These are phyloP conservation scores for Poecilia velifera DNA, from an alignment of 2,797 vertebrate genomes.

Conservation along the genomic window DNA sequence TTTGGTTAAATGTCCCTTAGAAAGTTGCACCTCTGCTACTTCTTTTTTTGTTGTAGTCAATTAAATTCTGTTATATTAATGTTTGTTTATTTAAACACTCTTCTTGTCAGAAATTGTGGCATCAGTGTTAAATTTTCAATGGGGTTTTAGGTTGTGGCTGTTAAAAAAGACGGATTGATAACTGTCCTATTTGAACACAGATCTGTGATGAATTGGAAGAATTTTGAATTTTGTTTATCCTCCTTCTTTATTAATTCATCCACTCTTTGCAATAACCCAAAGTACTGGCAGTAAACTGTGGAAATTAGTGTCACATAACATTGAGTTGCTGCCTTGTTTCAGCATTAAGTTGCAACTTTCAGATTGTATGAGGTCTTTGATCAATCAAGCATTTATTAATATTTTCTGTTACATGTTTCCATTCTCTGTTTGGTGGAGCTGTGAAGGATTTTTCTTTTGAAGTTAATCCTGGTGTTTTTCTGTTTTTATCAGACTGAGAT, in stretches of 20 bases:
- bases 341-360: background rate
- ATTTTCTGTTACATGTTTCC: background rate
- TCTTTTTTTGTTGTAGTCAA: background rate
- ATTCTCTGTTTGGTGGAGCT: background rate
- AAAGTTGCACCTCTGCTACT: background rate
- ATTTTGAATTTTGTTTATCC: background rate
- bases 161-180: background rate
- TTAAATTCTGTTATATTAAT: background rate
- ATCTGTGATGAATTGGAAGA: background rate
- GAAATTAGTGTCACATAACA: background rate
- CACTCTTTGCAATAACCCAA: background rate
- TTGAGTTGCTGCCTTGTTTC: background rate
- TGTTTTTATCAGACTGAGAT: conserved; percentile 70
- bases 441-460: background rate
- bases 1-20: background rate
- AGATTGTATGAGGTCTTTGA: background rate
- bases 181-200: background rate
- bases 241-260: background rate
- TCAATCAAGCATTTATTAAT: background rate
- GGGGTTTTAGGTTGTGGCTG: background rate
- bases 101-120: background rate
- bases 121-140: background rate
- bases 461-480: background rate
- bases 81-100: background rate
- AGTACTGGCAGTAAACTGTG: background rate